Evolutionary conservation across 1,140 invertebrate species (phyloP), one percentile per base, ranked within the genome.

Genomic region (Drosophila lacteicornis): DNA sequence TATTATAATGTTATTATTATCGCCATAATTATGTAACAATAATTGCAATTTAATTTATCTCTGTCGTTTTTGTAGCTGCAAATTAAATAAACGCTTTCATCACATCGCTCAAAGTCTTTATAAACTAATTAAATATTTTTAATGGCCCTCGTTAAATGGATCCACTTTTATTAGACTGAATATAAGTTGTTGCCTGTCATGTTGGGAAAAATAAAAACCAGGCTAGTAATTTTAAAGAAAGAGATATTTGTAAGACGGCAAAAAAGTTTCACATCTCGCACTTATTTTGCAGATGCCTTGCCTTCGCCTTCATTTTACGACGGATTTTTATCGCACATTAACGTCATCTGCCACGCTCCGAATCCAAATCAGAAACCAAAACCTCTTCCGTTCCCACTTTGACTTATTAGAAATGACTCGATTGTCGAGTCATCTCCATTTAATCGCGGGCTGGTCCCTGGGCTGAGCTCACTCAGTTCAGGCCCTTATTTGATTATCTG

Each of bases 241-340:
- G 17, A 11, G 6, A 40, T 45, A 43, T 57, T 66, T 70, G 57
- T 60, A 33, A 40, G 55, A n/a, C 53, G 38, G 25, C 49, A 62
- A 22, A 65, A 78, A 59, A 79, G 59, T 63, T 50, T 55, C 33
- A 17, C 47, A 55, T 27, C 15, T 13, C n/a, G 9, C 19, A 17
- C 13, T 62, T 66, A 43, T 61, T 66, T 43, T 12, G 12, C 40
- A 13, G 19, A 22, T 17, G n/a, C 15, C 6, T 25, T 4, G 58
- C 11, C n/a, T 36, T 33, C 12, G n/a, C 38, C n/a, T 27, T 36
- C 62, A 25, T 46, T 76, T 58, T 67, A 53, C 45, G 22, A 17
- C 22, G n/a, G 7, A 51, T 61, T 77, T 69, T 77, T 67, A 56
- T 76, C 38, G 71, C 62, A 60, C 55, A 77, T 75, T 75, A 75